phyloP scores from a whole-genome alignment of 2,113 vertebrate genomes.

The Grammomys dolichurus region DNA sequence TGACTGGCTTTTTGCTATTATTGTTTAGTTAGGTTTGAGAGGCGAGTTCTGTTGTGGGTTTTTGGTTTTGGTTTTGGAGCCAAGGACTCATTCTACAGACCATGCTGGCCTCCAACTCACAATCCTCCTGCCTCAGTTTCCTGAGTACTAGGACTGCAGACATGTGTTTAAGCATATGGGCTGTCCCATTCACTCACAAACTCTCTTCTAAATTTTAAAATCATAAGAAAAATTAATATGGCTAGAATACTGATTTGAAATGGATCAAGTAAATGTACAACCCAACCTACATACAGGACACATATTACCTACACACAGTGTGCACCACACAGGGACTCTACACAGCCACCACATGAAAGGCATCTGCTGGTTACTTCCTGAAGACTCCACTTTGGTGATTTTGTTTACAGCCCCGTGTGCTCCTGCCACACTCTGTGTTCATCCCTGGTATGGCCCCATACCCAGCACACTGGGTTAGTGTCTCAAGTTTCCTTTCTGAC shows the following conservation, averaged over 20 bases:
- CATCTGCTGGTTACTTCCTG: not conserved
- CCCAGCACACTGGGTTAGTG: not conserved
- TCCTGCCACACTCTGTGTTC: not conserved
- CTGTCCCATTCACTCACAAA: not conserved
- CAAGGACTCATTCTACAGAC: not conserved
- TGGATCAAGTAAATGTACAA: not conserved
- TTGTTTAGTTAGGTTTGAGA: not conserved
- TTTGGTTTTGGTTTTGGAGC: not conserved
- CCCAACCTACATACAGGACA: not conserved
- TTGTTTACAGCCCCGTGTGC: not conserved
- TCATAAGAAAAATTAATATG: not conserved
- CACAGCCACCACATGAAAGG: not conserved
- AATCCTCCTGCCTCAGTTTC: not conserved
- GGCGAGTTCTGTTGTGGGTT: not conserved
- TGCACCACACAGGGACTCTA: not conserved
- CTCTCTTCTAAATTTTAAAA: conserved; percentile 49
- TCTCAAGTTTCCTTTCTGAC: not conserved
- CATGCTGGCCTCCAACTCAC: not conserved
- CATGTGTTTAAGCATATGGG: conserved; percentile 18
- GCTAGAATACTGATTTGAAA: conserved; percentile 4
- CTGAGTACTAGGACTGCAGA: not conserved
- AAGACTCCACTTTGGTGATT: not conserved
- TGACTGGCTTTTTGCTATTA: not conserved
- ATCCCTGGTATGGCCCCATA: no score
- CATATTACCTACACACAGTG: not conserved